Conservation (phyloP, 2,113 vertebrate genomes). For the Aviceda subcristata region DNA sequence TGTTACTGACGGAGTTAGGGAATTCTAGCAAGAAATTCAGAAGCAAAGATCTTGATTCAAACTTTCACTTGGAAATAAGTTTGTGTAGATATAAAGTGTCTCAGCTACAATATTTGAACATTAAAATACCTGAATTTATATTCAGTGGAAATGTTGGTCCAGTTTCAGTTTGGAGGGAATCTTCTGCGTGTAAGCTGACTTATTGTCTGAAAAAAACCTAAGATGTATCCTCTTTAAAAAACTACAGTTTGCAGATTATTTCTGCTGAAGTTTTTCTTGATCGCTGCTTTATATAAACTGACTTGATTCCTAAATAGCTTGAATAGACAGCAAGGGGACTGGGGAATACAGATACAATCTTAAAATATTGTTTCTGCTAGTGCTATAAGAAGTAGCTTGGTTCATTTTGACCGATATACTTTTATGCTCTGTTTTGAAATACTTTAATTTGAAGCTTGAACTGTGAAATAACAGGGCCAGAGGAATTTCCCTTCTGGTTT, state of each 20-base stretch:
- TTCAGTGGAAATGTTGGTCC: background rate
- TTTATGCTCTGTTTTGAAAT: slow-evolving; percentile 14
- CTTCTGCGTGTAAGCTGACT: background rate
- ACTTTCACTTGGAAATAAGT: background rate
- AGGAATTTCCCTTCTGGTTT: slow-evolving; percentile 30
- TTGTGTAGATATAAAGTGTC: background rate
- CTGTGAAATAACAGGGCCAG: slow-evolving; percentile 23
- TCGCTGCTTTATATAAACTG: background rate
- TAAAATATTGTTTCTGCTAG: background rate
- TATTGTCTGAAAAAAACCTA: background rate
- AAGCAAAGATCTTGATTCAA: background rate
- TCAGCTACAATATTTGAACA: background rate
- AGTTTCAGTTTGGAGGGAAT: background rate
- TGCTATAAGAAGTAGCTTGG: background rate
- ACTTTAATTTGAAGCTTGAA: slow-evolving; percentile 32
- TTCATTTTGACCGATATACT: slow-evolving; percentile 3
- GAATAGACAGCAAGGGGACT: background rate
- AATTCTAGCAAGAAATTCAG: background rate
- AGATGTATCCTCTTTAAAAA: background rate
- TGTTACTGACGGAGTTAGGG: background rate
- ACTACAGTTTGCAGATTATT: background rate
- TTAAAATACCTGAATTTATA: background rate
- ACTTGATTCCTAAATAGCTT: slow-evolving; percentile 5
- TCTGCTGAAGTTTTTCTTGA: background rate
- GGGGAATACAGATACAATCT: slow-evolving; percentile 22